Base-by-base conservation (phyloP, 2,797 vertebrate species). In the Calcarius lapponicus region DNA sequence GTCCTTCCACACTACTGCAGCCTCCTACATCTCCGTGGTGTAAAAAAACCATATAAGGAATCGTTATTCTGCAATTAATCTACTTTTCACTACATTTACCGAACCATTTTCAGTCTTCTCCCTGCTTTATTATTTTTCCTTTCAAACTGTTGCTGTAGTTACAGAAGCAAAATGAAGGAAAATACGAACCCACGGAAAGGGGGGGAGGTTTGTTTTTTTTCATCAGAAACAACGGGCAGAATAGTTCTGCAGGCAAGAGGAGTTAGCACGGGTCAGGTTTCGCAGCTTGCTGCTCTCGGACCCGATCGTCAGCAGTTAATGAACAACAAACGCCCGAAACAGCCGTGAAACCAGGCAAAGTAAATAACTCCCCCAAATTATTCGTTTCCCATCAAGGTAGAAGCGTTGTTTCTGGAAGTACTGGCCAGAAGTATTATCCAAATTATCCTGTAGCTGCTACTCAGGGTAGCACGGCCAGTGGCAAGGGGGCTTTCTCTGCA, bases 261-360 rank as follows among this genome's bases (percentile, higher is more conserved):
- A 54, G 24, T 10, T 11, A 21, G 14, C 3, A 5, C 25, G 15
- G 18, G 11, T 31, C 48, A 10, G 1, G 16, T 67, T 74, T 80
- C 26, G 40, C 69, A 38, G 0, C 10, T 58, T 45, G 43, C 4
- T 65, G 34, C 38, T 7, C 7, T 15, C 6, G 1, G 43, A 11
- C 40, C 43, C n/a, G 4, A 7, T 42, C 10, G 0, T 31, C 17
- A 21, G 47, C 17, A 60, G 26, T 34, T 60, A 32, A 28, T 13
- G 34, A 72, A 25, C 25, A 40, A 34, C 16, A 74, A 51, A 22
- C 2, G 3, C 14, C 53, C 10, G 6, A 54, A 64, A 87, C 32
- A 10, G 10, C 4, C 10, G 2, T 1, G 26, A 1, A 61, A 9
- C 19, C 10, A 11, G 13, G 36, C 2, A 19, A 69, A 80, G 18